A percentile compares a stretch with the other conserved stretches of the same genome.
Evolutionary conservation across 2,113 vertebrate genomes (phyloP).

Genomic region (Pomatorhinus ruficollis): DNA sequence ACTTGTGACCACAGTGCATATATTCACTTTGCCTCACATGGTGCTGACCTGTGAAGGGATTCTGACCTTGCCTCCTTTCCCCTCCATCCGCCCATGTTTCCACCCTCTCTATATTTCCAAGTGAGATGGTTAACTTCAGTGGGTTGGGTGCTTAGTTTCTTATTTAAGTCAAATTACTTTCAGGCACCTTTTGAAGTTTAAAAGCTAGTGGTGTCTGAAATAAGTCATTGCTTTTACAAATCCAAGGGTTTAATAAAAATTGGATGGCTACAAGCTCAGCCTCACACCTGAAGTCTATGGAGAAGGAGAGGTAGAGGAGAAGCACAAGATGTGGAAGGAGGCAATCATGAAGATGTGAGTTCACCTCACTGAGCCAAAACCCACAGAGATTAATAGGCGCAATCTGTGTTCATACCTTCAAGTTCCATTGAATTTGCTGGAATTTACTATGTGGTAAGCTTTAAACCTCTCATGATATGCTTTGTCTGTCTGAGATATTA

Average conservation of each 20-base stretch:
- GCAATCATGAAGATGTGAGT: neutral
- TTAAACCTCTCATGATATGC: neutral
- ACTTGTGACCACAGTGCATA: neutral
- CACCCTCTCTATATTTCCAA: neutral
- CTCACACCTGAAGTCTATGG: neutral
- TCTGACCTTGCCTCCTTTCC: neutral
- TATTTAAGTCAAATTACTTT: neutral
- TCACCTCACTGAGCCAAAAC: neutral
- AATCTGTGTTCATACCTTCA: neutral
- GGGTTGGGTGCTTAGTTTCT: neutral
- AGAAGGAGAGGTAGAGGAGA: neutral
- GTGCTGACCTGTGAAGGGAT: neutral
- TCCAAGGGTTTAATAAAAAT: neutral
- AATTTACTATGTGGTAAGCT: neutral
- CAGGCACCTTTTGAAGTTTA: neutral
- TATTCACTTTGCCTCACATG: accelerated
- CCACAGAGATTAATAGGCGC: neutral
- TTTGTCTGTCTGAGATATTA: neutral
- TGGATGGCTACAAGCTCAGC: neutral
- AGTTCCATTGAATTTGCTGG: neutral
- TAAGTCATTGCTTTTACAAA: neutral
- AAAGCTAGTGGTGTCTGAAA: neutral
- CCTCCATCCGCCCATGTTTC: accelerated
- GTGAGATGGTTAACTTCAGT: neutral
- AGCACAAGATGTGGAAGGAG: neutral